These are phyloP conservation scores for Callimorpha dominula DNA, from an alignment of 2,888 invertebrate species.

Conservation along the genomic window DNA sequence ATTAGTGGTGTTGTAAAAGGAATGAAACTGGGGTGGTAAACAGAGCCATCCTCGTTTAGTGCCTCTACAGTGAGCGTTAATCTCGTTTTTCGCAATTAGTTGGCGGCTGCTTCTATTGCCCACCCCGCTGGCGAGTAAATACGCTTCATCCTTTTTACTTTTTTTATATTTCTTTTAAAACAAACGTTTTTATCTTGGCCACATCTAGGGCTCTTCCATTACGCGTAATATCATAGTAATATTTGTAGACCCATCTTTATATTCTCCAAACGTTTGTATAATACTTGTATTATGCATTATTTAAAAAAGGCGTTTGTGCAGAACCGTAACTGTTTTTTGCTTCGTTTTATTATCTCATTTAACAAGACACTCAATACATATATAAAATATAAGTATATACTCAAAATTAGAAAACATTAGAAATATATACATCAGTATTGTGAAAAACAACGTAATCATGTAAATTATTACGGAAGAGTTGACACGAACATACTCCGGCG, in stretches of 20 bases:
- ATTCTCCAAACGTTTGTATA: background rate
- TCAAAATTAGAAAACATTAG: too few relatives aligned
- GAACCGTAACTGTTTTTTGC: too few relatives aligned
- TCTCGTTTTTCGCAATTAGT: constrained; percentile 84
- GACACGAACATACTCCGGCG: too few relatives aligned
- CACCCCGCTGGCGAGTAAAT: constrained; percentile 68
- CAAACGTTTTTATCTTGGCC: constrained; percentile 63
- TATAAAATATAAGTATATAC: too few relatives aligned
- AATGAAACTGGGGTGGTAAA: constrained; percentile 74
- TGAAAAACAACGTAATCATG: too few relatives aligned
- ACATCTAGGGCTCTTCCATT: constrained; percentile 54
- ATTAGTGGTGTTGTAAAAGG: constrained; percentile 78
- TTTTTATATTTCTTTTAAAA: constrained; percentile 67
- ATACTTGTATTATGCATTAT: too few relatives aligned
- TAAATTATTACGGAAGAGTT: too few relatives aligned
- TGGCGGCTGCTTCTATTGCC: constrained; percentile 74
- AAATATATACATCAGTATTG: too few relatives aligned
- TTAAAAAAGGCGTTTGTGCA: too few relatives aligned
- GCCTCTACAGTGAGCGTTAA: constrained; percentile 79
- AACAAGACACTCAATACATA: too few relatives aligned
- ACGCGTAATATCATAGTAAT: constrained; percentile 47
- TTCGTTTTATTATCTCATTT: too few relatives aligned
- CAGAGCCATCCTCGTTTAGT: constrained; percentile 77
- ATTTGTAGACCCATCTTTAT: background rate
- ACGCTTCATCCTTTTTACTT: constrained; percentile 65